Evolutionary conservation across 2,888 invertebrate genomes (phyloP), one percentile per base, ranked within the genome.

Genomic region (Caenorhabditis angaria): DNA sequence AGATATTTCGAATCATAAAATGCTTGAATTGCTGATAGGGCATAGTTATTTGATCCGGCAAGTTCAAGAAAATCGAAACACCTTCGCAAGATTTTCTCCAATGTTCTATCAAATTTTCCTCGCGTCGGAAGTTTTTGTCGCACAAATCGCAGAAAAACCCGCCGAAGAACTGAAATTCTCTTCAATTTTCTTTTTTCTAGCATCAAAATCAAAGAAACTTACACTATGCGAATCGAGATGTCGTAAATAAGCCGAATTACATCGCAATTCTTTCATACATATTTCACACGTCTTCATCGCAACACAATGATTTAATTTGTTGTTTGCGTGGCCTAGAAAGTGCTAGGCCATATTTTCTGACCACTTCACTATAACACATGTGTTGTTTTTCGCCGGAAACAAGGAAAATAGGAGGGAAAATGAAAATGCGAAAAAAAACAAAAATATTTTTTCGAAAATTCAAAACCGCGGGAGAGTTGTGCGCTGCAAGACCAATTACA

Each of bases 101-200:
- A 18, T 41, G 41, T 14, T 41, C 41, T 5, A 41, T 14, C 18
- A 41, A 14, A 41, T 41, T 41, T 41, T 41, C 41, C 18, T 41
- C 41, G 41, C 41, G 41, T 12, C 41, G 41, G 41, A 41, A 41
- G 18, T 41, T 41, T 18, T 41, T 41, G 6, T 41, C 41, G 14
- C 41, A 41, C 41, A 41, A 41, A 41, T 41, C 41, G 14, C 41
- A 41, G 41, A 41, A 41, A 41, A 41, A 41, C 18, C 41, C 41
- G 18, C 41, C 41, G 14, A 41, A 41, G 14, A 41, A 41, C 41
- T 41, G 41, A 41, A n/a, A n/a, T n/a, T n/a, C n/a, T n/a, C n/a
- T n/a, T n/a, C n/a, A n/a, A n/a, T n/a, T n/a, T n/a, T n/a, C n/a
- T n/a, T n/a, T n/a, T n/a, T n/a, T n/a, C n/a, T n/a, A n/a, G n/a